These are phyloP conservation scores for Pseudomugil tenellus DNA, from an alignment of 2,797 vertebrate species.

Conservation along the genomic window DNA sequence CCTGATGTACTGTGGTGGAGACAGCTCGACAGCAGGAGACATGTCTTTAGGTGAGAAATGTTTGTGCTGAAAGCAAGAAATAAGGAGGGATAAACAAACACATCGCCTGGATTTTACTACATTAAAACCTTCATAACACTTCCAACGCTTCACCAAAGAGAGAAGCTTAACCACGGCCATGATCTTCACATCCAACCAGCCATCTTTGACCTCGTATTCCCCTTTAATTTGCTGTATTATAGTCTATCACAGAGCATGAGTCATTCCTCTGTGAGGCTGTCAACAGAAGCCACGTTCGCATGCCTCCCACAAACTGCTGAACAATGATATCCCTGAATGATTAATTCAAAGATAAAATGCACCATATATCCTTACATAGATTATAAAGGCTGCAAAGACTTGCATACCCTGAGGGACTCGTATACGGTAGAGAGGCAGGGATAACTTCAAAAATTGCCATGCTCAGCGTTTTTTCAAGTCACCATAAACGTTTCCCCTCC, in stretches of 20 bases:
- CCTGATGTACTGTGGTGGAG: conserved; percentile 38
- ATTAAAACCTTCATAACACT: conserved; percentile 19
- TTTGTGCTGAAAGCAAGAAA: conserved; percentile 16
- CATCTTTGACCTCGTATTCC: neutral
- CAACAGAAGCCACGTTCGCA: conserved; percentile 17
- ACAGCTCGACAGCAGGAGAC: conserved; percentile 33
- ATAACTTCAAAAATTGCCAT: conserved; percentile 11
- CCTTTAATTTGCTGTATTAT: conserved; percentile 13
- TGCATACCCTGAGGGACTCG: conserved; percentile 42
- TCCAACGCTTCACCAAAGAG: neutral
- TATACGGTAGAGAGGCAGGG: conserved; percentile 20
- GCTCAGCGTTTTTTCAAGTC: conserved; percentile 62
- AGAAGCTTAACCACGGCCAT: too few species aligned
- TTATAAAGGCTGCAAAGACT: conserved; percentile 55
- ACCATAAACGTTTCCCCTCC: conserved; percentile 39
- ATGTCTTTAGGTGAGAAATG: conserved; percentile 19
- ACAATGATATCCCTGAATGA: conserved; percentile 51
- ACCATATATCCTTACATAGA: conserved; percentile 51
- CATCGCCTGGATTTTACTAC: conserved; percentile 28
- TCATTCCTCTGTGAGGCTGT: conserved; percentile 19
- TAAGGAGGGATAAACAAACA: conserved; percentile 39
- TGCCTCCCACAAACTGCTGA: conserved; percentile 55
- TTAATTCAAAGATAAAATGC: conserved; percentile 58
- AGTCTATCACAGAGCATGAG: neutral
- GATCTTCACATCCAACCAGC: neutral